phyloP scores from a whole-genome alignment of 2,888 invertebrate species.

The Sinotaia quadrata region DNA sequence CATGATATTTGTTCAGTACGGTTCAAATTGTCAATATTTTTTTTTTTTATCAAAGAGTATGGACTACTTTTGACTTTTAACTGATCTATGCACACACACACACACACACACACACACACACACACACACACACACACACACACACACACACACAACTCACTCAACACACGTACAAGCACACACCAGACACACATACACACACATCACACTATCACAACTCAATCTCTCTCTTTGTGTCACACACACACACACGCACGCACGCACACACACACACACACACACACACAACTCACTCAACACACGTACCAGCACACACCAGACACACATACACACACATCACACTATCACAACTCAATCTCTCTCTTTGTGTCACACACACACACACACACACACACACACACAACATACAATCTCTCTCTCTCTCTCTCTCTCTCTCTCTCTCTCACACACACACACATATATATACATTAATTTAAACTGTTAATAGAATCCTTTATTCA shows the following conservation, averaged over 20 bases:
- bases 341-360: not conserved
- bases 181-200: not conserved
- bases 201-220: not conserved
- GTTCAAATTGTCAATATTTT: no score
- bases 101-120: not conserved
- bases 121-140: not conserved
- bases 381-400: not conserved
- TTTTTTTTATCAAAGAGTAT: no score
- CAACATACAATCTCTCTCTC: no score
- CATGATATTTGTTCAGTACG: no score
- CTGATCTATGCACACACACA: not conserved
- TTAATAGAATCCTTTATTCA: no score
- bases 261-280: not conserved
- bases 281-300: not conserved
- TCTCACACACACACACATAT: no score
- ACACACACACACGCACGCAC: not conserved
- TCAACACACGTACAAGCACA: not conserved
- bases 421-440: no score
- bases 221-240: not conserved
- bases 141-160: not conserved
- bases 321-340: not conserved
- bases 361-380: not conserved
- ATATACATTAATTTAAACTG: no score
- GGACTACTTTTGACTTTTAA: no score
- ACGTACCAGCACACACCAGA: not conserved